Conservation (phyloP, 2,888 invertebrate genomes). For the Zaprionus lineosus region DNA sequence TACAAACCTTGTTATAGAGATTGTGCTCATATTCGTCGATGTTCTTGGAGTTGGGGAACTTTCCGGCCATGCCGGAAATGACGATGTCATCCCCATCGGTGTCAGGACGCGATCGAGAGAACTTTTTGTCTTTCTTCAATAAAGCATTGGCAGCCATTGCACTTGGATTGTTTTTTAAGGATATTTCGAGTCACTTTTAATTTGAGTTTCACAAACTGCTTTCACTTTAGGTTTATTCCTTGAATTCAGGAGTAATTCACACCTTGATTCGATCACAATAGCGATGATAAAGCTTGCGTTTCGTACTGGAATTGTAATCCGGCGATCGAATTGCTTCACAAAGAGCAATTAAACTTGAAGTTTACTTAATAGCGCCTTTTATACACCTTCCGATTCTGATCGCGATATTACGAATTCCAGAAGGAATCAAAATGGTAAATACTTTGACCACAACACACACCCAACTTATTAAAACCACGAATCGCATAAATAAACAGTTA, state of each 20-base stretch:
- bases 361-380: slow-evolving; percentile 33
- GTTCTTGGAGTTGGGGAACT: slow-evolving; percentile 87
- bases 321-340: slow-evolving; percentile 75
- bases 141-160: slow-evolving; percentile 44
- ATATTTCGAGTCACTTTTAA: neutral
- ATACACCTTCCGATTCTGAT: slow-evolving; percentile 28
- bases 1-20: slow-evolving; percentile 85
- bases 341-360: slow-evolving; percentile 72
- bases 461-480: slow-evolving; percentile 56
- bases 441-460: slow-evolving; percentile 63
- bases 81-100: slow-evolving; percentile 84
- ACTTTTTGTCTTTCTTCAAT: slow-evolving; percentile 68
- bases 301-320: slow-evolving; percentile 30
- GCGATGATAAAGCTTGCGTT: slow-evolving; percentile 2
- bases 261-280: slow-evolving; percentile 30
- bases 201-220: neutral
- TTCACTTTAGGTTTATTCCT: too few species aligned
- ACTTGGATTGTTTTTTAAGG: slow-evolving; percentile 21
- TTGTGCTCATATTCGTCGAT: slow-evolving; percentile 86
- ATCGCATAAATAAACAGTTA: slow-evolving; percentile 54
- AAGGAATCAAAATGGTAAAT: slow-evolving; percentile 49
- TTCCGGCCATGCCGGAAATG: slow-evolving; percentile 85
- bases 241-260: too few species aligned
- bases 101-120: slow-evolving; percentile 77
- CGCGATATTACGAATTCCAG: slow-evolving; percentile 67